These are phyloP conservation scores for Meandrusa payeni DNA, from an alignment of 2,888 invertebrate genomes.

Conservation along the genomic window DNA sequence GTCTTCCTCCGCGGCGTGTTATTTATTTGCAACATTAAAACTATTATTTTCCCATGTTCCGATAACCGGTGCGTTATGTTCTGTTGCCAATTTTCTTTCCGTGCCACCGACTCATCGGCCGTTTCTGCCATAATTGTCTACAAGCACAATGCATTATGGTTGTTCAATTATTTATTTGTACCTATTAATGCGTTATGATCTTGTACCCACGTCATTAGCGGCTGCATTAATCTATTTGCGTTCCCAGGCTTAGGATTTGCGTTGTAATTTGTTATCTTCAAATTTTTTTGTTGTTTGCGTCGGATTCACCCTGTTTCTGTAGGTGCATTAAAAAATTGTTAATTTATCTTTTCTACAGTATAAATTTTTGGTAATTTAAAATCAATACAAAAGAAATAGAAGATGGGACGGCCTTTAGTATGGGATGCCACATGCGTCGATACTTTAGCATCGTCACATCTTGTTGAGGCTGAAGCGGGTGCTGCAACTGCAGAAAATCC, in stretches of 20 bases:
- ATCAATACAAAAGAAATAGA: too few species aligned
- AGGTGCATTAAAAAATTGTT: too few species aligned
- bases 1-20: slow-evolving; percentile 64
- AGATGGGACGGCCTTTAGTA: too few species aligned
- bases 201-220: slow-evolving; percentile 38
- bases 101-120: slow-evolving; percentile 62
- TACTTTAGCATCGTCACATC: too few species aligned
- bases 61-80: slow-evolving; percentile 39
- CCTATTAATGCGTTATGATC: slow-evolving; percentile 57
- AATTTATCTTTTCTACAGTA: too few species aligned
- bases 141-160: slow-evolving; percentile 49
- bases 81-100: slow-evolving; percentile 61
- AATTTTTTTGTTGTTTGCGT: too few species aligned
- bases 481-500: too few species aligned
- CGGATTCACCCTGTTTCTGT: too few species aligned
- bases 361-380: too few species aligned
- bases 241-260: slow-evolving; percentile 48
- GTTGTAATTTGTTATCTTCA: too few species aligned
- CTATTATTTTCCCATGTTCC: slow-evolving; percentile 70
- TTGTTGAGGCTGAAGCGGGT: too few species aligned
- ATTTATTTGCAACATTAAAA: slow-evolving; percentile 75
- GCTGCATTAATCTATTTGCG: slow-evolving; percentile 47
- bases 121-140: slow-evolving; percentile 56
- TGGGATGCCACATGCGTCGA: too few species aligned
- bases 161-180: slow-evolving; percentile 43